Conservation (phyloP, 2,797 vertebrate species). For the Clarias platycephalus region DNA sequence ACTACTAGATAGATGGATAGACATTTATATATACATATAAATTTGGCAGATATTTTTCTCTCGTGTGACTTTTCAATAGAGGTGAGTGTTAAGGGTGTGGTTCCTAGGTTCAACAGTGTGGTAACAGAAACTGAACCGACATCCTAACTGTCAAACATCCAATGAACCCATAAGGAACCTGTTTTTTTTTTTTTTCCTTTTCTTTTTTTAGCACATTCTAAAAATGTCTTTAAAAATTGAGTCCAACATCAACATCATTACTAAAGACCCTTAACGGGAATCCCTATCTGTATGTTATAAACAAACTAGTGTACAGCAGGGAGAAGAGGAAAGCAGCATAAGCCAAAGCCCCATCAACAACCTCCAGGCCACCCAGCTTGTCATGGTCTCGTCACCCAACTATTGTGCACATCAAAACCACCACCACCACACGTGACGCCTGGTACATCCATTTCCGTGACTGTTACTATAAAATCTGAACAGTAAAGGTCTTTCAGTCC, state of each 20-base stretch:
- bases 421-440: background rate
- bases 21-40: background rate
- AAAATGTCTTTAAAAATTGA: background rate
- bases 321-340: background rate
- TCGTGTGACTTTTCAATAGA: background rate
- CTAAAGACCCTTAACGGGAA: background rate
- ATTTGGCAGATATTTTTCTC: background rate
- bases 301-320: background rate
- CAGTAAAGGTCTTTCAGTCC: slow-evolving; percentile 59
- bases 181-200: too few species aligned
- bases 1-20: background rate
- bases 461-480: slow-evolving; percentile 34
- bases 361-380: slow-evolving; percentile 7
- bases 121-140: background rate
- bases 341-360: background rate
- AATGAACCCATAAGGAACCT: background rate
- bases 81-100: background rate
- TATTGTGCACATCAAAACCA: background rate
- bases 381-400: background rate
- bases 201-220: too few species aligned
- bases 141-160: background rate
- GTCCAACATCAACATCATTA: background rate
- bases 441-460: background rate
- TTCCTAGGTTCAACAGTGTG: background rate
- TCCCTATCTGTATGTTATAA: background rate